Base-by-base conservation (phyloP, 92 coral and sea anemone species). In the Palythoa grandiflora region DNA sequence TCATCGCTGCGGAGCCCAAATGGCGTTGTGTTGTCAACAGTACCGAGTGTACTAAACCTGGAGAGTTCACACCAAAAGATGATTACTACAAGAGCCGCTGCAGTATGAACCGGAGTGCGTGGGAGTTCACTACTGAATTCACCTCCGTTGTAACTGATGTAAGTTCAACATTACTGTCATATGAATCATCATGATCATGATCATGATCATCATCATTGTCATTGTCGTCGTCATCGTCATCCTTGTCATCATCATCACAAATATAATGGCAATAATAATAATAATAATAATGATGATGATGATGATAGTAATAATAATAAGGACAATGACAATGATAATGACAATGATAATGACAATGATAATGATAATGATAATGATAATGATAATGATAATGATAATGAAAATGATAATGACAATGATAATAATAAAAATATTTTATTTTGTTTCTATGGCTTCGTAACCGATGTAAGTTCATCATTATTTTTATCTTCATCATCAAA, bases 111-210 rank as follows among this genome's bases (percentile, higher is more conserved):
- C 75, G 92, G 36, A 84, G 83, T 13, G 65, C 68, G 50, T 89
- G 92, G 92, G 87, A 87, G 63, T 89, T 73, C 54, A 88, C 84
- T 12, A 38, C 73, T 12, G 92, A 77, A 36, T 89, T 89, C 66
- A 85, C 92, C 47, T 89, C 92, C 35, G 70, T 79, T 39, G 92
- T 89, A 44, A 89, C 92, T 14, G 92, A 89, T 59, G 92, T 89
- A 79, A 51, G 63, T 79, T 16, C 35, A 19, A 44, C 36, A 40
- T 17, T 5, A 59, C 7, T 8, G 65, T 59, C 65, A 59, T 13
- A 59, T 59, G 16, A 13, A 9, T 13, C 63, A 12, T 57, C 11
- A 57, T 59, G 5, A 2, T 13, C 1, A 59, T 17, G 16, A 44
- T 44, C 7, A 44, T 44, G 0, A 44, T 44, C 6, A 0, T 44